A percentile compares a stretch with the other conserved stretches of the same genome.
Evolutionary conservation across 2,797 vertebrate species (phyloP).

Genomic region (Sparidentex hasta): DNA sequence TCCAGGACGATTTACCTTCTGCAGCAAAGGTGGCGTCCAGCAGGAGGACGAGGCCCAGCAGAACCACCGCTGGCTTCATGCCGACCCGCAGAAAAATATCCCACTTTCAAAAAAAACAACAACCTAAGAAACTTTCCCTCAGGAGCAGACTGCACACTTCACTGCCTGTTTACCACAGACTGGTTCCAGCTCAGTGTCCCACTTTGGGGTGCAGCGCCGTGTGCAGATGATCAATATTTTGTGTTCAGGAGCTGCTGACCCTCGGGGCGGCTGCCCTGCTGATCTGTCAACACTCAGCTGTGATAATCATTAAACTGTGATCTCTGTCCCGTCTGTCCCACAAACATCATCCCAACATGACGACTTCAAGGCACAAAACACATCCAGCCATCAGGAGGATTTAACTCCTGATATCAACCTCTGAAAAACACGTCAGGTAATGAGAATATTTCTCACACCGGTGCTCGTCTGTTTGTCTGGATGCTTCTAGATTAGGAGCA

Average conservation of each 20-base stretch:
- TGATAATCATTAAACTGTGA: constrained; percentile 79
- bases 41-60: constrained; percentile 73
- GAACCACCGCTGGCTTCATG: constrained; percentile 74
- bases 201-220: constrained; percentile 47
- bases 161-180: constrained; percentile 11
- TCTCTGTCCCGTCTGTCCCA: constrained; percentile 53
- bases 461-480: not conserved
- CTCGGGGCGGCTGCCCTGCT: constrained; percentile 46
- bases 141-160: not conserved
- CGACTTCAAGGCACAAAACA: not conserved
- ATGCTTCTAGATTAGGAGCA: not conserved
- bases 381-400: not conserved
- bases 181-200: constrained; percentile 42
- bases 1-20: constrained; percentile 75
- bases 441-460: not conserved
- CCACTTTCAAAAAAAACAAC: not conserved
- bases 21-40: constrained; percentile 71
- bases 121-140: constrained; percentile 6
- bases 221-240: constrained; percentile 65
- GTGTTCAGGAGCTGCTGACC: constrained; percentile 66
- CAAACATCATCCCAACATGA: constrained; percentile 18
- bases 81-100: constrained; percentile 17
- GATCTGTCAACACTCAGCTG: constrained; percentile 55
- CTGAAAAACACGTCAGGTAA: not conserved
- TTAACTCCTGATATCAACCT: not conserved